Base-by-base conservation (phyloP, 2,888 invertebrate genomes). In the Chironomus riparius region DNA sequence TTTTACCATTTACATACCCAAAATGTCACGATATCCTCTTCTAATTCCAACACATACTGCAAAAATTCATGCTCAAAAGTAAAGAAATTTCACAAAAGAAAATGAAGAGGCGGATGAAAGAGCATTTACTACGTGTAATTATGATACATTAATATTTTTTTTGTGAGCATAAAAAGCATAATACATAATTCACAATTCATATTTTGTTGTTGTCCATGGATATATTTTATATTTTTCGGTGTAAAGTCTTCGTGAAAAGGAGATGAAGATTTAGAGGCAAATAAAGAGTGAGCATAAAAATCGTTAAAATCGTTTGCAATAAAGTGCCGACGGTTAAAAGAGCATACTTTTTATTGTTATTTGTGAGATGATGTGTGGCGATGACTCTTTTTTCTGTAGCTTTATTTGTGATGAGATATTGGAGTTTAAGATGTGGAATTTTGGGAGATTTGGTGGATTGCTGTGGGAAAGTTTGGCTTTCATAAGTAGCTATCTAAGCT, bases 261-360 rank as follows among this genome's bases (percentile, higher is more conserved):
- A 70, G n/a, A 70, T 70, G 47, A 70, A 70, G 70, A 70, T 70
- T 70, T 70, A 70, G 47, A 70, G 47, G 70, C 21, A 70, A 70
- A 70, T 69, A 69, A 69, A 69, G 38, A 69, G 50, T n/a, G 47
- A 70, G 70, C 70, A 70, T 70, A 70, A 70, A 47, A 70, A 70
- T 70, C 70, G 70, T 47, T 47, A 68, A 68, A 28, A n/a, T 47
- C 15, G 7, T 18, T 56, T 48, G 22, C 48, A 56, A 21, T 47
- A 73, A 73, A 73, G 73, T 73, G 73, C 73, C 73, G 73, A 73
- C 73, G 73, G 73, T 70, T 70, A 70, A 70, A 70, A 22, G 4
- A 48, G 7, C 71, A 15, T 62, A 56, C 22, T 18, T 62, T 65
- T 21, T 21, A 24, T 38, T 38, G 47, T 50, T 61, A 13, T 72